Conservation (phyloP, 1,140 invertebrate genomes). For the Platyscapa corneri region DNA sequence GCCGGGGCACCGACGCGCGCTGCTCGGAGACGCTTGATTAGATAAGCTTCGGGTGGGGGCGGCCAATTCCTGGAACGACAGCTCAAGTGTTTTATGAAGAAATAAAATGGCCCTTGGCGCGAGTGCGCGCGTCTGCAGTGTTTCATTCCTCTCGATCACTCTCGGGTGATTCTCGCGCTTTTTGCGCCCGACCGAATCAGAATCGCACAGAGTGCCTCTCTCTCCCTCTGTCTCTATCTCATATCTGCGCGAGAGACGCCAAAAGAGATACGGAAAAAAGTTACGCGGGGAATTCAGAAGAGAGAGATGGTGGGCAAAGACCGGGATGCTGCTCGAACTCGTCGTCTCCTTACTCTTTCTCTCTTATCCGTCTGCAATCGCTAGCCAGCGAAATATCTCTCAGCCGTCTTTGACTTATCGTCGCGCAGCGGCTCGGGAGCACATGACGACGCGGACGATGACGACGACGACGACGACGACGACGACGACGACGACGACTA, state of each 20-base stretch:
- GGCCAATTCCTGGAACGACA: slow-evolving; percentile 38
- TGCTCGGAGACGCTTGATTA: slow-evolving; percentile 11
- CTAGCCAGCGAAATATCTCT: slow-evolving; percentile 38
- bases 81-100: slow-evolving; percentile 49
- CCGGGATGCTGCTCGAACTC: not conserved
- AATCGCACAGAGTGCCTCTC: not conserved
- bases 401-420: slow-evolving; percentile 48
- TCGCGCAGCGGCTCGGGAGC: not conserved
- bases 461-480: not conserved
- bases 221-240: not conserved
- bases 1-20: not conserved
- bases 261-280: not conserved
- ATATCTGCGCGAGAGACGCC: not conserved
- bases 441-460: not conserved
- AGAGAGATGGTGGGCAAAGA: not conserved
- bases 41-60: not conserved
- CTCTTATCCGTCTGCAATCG: slow-evolving; percentile 35
- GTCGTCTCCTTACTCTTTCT: not conserved
- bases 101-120: slow-evolving; percentile 45
- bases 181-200: slow-evolving; percentile 28
- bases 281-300: slow-evolving; percentile 12
- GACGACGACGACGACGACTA: not conserved
- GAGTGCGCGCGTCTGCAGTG: slow-evolving; percentile 39
- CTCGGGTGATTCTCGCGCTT: slow-evolving; percentile 35
- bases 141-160: slow-evolving; percentile 30